phyloP scores from a whole-genome alignment of 37 sponge, comb jelly and placozoan genomes.

The Mnemiopsis leidyi region DNA sequence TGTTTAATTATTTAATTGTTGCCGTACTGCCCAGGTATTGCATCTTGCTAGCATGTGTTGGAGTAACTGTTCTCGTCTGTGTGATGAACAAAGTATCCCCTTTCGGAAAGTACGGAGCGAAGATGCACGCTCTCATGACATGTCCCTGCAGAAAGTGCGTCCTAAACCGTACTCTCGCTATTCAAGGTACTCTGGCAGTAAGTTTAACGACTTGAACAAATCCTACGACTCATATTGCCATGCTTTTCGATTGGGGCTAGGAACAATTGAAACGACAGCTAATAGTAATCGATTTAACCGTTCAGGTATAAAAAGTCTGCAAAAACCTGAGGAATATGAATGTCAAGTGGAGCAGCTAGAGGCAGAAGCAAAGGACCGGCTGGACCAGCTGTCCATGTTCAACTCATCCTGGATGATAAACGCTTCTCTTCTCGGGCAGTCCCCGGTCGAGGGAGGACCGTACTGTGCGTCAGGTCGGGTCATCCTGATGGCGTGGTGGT shows the following conservation, averaged over 20 bases:
- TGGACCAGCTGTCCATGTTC: constrained; percentile 26
- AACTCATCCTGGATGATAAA: constrained; percentile 8
- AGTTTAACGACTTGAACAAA: too few species aligned
- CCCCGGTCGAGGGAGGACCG: constrained; percentile 14
- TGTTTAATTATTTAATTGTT: too few species aligned
- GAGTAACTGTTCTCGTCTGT: not conserved
- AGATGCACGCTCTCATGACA: constrained; percentile 28
- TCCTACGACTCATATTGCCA: too few species aligned
- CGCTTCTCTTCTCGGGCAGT: not conserved
- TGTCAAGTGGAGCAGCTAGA: not conserved
- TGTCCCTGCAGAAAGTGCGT: not conserved
- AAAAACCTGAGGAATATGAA: not conserved
- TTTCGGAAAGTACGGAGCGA: constrained; percentile 21
- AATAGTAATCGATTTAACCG: too few species aligned
- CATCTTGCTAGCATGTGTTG: not conserved
- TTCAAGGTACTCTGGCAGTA: not conserved
- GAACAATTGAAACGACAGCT: too few species aligned
- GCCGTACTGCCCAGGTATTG: constrained; percentile 28
- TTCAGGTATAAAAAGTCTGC: not conserved
- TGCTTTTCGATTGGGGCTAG: too few species aligned
- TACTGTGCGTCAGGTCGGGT: not conserved
- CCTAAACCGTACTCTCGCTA: not conserved
- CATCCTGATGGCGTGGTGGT: constrained; percentile 24
- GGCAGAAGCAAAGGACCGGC: not conserved
- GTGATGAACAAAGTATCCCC: not conserved